phyloP scores from a whole-genome alignment of 2,797 vertebrate genomes.

The Lepidocolaptes lacrymiger region DNA sequence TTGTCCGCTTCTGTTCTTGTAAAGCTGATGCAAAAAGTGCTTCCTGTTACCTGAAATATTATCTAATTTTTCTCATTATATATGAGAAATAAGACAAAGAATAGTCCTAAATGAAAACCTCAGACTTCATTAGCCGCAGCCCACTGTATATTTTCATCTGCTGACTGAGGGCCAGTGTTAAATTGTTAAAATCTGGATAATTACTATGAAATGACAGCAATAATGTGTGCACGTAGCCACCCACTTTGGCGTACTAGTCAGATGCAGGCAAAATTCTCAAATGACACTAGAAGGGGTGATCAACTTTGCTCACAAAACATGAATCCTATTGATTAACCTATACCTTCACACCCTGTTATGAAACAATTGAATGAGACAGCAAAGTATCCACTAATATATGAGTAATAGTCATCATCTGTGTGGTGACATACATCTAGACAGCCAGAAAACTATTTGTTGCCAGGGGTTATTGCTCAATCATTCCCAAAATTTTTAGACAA shows the following conservation, averaged over 20 bases:
- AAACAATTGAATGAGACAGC: neutral
- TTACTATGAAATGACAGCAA: neutral
- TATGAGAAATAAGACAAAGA: neutral
- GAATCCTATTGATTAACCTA: neutral
- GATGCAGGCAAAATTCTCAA: neutral
- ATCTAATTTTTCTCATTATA: neutral
- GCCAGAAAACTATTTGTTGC: neutral
- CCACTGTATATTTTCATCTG: neutral
- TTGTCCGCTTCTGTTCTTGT: neutral
- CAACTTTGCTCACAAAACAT: neutral
- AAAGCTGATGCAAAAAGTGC: neutral
- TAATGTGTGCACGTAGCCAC: neutral
- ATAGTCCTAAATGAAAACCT: neutral
- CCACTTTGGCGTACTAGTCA: neutral
- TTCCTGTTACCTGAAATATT: neutral
- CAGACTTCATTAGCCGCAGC: neutral
- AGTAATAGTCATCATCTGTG: slow-evolving; percentile 1
- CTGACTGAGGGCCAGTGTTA: neutral
- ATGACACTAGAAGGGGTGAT: neutral
- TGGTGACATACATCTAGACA: neutral
- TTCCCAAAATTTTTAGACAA: slow-evolving; percentile 1
- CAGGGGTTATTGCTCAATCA: neutral
- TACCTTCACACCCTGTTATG: neutral
- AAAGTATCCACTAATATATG: neutral
- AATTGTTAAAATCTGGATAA: neutral